Percentiles rank a stretch among this genome's conserved stretches.
phyloP scores from a whole-genome alignment of 2,797 vertebrate genomes.

The Mormyrops attenuatus region DNA sequence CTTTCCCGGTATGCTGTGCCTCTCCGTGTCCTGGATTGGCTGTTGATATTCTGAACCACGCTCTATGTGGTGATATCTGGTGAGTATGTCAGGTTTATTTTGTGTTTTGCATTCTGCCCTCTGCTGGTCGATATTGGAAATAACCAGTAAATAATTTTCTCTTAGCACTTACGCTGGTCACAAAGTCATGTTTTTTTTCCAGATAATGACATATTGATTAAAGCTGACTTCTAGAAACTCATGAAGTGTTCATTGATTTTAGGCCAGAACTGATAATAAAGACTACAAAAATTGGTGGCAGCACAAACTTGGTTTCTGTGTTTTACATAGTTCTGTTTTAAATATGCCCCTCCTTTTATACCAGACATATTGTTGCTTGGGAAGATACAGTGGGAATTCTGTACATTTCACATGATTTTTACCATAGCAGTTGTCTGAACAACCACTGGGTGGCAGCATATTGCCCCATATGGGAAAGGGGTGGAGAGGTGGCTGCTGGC shows the following conservation, averaged over 20 bases:
- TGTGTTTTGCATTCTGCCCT: neutral
- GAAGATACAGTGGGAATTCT: neutral
- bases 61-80: slow-evolving; percentile 15
- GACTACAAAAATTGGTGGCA: neutral
- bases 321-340: neutral
- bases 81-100: slow-evolving; percentile 6
- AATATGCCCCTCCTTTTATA: neutral
- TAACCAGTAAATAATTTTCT: neutral
- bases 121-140: neutral
- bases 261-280: neutral
- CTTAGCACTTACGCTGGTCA: neutral
- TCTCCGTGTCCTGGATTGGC: slow-evolving; percentile 13
- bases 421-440: neutral
- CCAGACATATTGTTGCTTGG: neutral
- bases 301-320: neutral
- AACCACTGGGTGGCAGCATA: slow-evolving; percentile 46
- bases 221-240: neutral
- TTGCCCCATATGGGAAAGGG: slow-evolving; percentile 33
- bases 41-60: neutral
- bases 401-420: neutral
- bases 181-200: neutral
- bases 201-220: neutral
- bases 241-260: neutral
- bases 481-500: slow-evolving; percentile 50
- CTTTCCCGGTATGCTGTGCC: neutral